These are phyloP conservation scores for Rhinichthys klamathensis DNA, from an alignment of 2,113 vertebrate species.

Conservation along the genomic window DNA sequence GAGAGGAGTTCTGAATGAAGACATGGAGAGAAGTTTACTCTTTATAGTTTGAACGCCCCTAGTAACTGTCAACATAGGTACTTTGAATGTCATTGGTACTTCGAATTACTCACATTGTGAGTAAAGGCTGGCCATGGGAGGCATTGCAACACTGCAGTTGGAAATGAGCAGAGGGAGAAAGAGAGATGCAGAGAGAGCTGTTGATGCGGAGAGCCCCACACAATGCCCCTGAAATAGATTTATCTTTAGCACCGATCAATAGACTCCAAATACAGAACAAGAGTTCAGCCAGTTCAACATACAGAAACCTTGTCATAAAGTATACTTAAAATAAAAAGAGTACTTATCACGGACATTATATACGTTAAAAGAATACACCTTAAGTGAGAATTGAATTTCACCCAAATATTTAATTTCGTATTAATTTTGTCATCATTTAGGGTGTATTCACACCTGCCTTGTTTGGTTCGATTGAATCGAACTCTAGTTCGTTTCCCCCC, in stretches of 20 bases:
- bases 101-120: no score
- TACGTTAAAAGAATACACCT: background rate
- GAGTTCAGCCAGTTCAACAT: conserved; percentile 23
- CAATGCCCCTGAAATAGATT: conserved; percentile 38
- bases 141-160: background rate
- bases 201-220: conserved; percentile 11
- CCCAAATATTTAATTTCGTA: no score
- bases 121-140: background rate
- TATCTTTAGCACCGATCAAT: conserved; percentile 60
- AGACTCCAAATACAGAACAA: conserved; percentile 32
- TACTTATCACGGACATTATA: background rate
- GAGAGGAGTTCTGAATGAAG: background rate
- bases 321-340: background rate
- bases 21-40: background rate
- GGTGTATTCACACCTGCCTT: no score
- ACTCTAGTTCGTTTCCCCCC: no score
- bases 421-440: no score
- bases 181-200: background rate
- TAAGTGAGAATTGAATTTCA: no score
- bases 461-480: no score
- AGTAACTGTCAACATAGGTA: background rate
- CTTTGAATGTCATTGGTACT: background rate
- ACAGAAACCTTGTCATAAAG: background rate
- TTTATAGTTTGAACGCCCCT: background rate
- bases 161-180: conserved; percentile 19